Evolutionary conservation across 2,797 vertebrate species (phyloP), one percentile per base, ranked within the genome.

Genomic region (Sarcoramphus papa): DNA sequence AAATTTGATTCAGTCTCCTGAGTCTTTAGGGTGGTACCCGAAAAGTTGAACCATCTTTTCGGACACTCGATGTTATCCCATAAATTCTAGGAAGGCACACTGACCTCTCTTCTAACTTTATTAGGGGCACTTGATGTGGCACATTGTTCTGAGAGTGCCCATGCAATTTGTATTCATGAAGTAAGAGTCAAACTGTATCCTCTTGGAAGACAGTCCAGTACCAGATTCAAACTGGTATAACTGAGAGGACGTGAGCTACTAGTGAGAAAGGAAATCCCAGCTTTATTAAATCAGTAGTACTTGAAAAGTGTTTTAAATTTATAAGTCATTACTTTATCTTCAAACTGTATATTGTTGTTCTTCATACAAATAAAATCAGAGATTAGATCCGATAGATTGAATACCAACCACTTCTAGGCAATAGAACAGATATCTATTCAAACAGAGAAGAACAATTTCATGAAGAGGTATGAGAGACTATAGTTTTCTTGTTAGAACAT

Each of bases 1-100:
- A 43, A 37, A 40, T 57, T 31, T 1, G 0, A 8, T 48, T 73
- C 25, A 18, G 22, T 78, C n/a, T 85, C 10, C n/a, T 0, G 3
- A 25, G 51, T 47, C 12, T 43, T 67, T 20, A 22, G 37, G 8
- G 23, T 69, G 20, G 24, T 60, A 33, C 18, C 10, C 27, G 68
- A 74, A n/a, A 50, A 73, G 20, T 4, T 54, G 45, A 63, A 47
- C 65, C 5, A 13, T 43, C 19, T 88, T 70, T 91, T 67, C 4
- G 9, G 28, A 48, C 17, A 18, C 28, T 47, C 3, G 1, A 3
- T 79, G 14, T 54, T 81, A 20, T 41, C 54, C 51, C 12, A 10
- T 68, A 45, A 63, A 47, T 60, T 74, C 18, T 60, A 50, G 37
- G 19, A 84, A 88, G 30, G 23, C 47, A 31, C 8, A 16, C 5